Conservation (phyloP, 2,888 invertebrate genomes). For the Selenia dentaria region DNA sequence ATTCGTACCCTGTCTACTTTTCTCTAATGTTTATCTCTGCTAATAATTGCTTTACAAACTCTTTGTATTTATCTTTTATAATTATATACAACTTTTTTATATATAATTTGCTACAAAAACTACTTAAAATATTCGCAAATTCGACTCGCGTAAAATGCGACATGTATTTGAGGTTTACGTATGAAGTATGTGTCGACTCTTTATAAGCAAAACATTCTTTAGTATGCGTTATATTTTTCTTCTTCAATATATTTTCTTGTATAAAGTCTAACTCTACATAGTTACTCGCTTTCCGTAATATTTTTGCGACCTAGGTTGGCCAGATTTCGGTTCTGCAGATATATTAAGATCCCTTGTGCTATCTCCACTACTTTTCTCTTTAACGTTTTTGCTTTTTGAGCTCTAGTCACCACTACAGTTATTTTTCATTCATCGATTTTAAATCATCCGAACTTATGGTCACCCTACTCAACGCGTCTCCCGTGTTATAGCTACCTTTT, state of each 20-base stretch:
- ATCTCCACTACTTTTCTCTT: background rate
- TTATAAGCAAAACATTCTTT: background rate
- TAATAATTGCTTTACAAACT: background rate
- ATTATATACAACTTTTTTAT: background rate
- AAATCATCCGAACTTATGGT: conserved; percentile 12
- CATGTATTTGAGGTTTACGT: background rate
- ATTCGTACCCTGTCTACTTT: background rate
- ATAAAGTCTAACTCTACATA: background rate
- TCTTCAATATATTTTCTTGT: background rate
- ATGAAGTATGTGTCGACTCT: background rate
- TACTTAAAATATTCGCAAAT: background rate
- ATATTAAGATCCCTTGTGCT: background rate
- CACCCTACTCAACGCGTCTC: conserved; percentile 21
- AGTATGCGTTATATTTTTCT: background rate
- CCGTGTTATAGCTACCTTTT: conserved; percentile 20
- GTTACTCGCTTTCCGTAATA: background rate
- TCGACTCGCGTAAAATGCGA: no score
- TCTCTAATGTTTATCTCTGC: background rate
- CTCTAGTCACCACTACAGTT: conserved; percentile 6
- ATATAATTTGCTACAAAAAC: background rate
- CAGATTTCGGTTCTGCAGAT: background rate
- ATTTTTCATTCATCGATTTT: conserved; percentile 14
- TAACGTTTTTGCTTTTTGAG: background rate
- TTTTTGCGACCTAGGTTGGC: background rate
- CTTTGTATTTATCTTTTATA: background rate